phyloP scores from a whole-genome alignment of 2,797 vertebrate genomes.

The Galaxias olidus region DNA sequence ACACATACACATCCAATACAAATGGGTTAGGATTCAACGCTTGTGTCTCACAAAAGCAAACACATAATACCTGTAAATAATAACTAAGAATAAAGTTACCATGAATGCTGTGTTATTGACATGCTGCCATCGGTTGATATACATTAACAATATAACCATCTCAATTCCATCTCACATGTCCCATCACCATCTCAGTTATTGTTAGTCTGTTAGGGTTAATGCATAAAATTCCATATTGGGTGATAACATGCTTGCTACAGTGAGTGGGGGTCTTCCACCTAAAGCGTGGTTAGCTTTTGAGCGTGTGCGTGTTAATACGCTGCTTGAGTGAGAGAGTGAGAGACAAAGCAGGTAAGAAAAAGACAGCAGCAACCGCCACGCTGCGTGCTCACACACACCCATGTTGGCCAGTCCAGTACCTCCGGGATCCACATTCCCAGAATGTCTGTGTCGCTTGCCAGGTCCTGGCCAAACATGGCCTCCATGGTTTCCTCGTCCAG shows the following conservation, averaged over 20 bases:
- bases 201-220: too few relatives aligned
- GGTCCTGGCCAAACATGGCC: slow-evolving; percentile 98
- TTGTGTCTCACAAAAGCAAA: too few relatives aligned
- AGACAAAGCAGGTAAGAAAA: background rate
- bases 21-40: too few relatives aligned
- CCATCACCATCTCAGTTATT: too few relatives aligned
- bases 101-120: too few relatives aligned
- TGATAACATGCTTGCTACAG: background rate
- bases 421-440: slow-evolving; percentile 99
- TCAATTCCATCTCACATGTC: too few relatives aligned
- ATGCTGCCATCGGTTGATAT: too few relatives aligned
- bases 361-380: slow-evolving; percentile 55
- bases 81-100: too few relatives aligned
- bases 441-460: slow-evolving; percentile 95
- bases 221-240: too few relatives aligned
- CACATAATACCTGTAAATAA: too few relatives aligned
- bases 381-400: slow-evolving; percentile 97
- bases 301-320: background rate
- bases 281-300: background rate
- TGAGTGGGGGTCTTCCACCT: background rate
- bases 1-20: slow-evolving; percentile 6
- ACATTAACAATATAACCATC: too few relatives aligned
- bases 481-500: slow-evolving; percentile 99
- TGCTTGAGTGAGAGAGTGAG: background rate
- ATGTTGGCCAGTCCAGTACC: slow-evolving; percentile 99